phyloP scores from a whole-genome alignment of 2,888 invertebrate genomes.

The Papilio protenor region DNA sequence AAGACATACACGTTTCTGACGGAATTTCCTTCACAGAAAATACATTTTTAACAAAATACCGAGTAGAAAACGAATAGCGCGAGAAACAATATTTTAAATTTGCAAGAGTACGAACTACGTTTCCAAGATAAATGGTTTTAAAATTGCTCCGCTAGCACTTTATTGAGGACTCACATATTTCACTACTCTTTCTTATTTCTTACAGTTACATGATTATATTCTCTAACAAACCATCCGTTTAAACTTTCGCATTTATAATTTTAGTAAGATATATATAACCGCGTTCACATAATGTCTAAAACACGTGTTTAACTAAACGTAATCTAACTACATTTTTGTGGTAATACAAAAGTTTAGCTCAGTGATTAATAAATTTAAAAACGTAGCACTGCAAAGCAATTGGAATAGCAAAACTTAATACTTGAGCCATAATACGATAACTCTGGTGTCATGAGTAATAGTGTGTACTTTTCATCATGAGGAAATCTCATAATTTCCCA shows the following conservation, averaged over 20 bases:
- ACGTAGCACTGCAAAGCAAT: too few relatives aligned
- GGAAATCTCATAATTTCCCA: constrained; percentile 22
- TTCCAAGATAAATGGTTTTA: constrained; percentile 38
- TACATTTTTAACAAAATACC: constrained; percentile 24
- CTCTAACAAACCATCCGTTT: too few relatives aligned
- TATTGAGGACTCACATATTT: constrained; percentile 30
- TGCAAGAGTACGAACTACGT: constrained; percentile 23
- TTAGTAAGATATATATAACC: too few relatives aligned
- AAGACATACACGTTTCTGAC: not conserved
- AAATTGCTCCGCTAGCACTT: constrained; percentile 30
- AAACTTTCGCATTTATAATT: too few relatives aligned
- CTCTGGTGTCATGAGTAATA: too few relatives aligned
- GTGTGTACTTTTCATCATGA: not conserved
- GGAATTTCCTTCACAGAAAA: constrained; percentile 15
- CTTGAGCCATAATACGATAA: too few relatives aligned
- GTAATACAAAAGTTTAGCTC: too few relatives aligned
- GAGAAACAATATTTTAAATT: constrained; percentile 34
- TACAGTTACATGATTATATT: not conserved
- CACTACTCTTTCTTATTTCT: constrained; percentile 19
- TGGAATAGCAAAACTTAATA: too few relatives aligned
- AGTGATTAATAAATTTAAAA: too few relatives aligned
- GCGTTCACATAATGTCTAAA: too few relatives aligned
- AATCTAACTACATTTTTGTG: too few relatives aligned
- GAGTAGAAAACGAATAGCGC: constrained; percentile 4
- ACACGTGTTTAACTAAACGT: too few relatives aligned